Conservation (phyloP, 92 coral and sea anemone species). For the Phenganax subtilis region DNA sequence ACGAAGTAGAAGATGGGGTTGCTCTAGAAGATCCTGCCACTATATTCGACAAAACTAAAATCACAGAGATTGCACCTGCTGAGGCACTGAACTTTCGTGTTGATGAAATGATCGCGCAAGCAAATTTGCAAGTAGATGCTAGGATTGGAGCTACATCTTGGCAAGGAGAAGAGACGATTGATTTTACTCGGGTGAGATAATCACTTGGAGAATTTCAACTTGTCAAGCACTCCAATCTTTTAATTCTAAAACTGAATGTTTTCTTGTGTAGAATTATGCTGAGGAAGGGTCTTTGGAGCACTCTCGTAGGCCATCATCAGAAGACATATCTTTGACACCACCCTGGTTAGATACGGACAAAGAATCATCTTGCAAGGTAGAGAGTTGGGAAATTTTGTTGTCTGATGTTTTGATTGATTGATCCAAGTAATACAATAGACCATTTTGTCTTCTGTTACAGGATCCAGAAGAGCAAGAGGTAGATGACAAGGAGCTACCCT, state of each 20-base stretch:
- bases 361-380: constrained; percentile 57
- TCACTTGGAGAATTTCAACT: background rate
- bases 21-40: constrained; percentile 46
- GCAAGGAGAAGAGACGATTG: constrained; percentile 66
- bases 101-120: constrained; percentile 74
- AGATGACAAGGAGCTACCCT: constrained; percentile 16
- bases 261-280: constrained; percentile 69
- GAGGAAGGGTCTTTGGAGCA: constrained; percentile 74
- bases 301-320: constrained; percentile 92
- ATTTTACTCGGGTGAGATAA: constrained; percentile 72
- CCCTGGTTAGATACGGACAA: constrained; percentile 99
- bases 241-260: background rate
- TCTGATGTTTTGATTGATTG: no score
- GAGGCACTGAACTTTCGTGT: constrained; percentile 63
- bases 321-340: constrained; percentile 89
- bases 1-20: constrained; percentile 85
- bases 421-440: background rate
- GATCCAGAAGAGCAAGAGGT: constrained; percentile 8
- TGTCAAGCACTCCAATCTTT: background rate
- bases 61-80: constrained; percentile 39
- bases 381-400: no score
- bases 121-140: constrained; percentile 28
- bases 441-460: background rate
- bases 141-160: constrained; percentile 70
- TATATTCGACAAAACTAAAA: background rate